These are phyloP conservation scores for Chaunax sp. DNA, from an alignment of 2,797 vertebrate genomes.

Conservation along the genomic window DNA sequence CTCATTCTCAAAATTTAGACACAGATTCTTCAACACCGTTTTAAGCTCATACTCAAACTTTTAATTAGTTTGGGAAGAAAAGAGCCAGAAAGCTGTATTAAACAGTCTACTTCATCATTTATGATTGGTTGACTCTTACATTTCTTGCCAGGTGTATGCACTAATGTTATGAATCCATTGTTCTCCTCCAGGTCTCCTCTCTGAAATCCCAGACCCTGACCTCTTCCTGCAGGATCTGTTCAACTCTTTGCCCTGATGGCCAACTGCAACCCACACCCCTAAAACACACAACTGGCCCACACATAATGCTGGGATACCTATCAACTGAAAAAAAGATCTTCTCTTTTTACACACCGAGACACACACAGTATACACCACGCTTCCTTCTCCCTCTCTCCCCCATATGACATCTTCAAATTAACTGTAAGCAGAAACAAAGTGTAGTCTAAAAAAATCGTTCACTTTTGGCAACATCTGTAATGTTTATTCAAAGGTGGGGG, in stretches of 20 bases:
- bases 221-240: conserved; percentile 95
- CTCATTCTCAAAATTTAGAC: not conserved
- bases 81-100: not conserved
- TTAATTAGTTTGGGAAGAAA: not conserved
- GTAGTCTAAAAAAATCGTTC: conserved; percentile 72
- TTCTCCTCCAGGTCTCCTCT: conserved; percentile 88
- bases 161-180: not conserved
- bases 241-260: conserved; percentile 94
- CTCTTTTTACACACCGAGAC: conserved; percentile 57
- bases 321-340: conserved; percentile 51
- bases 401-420: conserved; percentile 69
- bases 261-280: conserved; percentile 38
- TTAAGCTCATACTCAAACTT: too few relatives aligned
- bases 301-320: conserved; percentile 60
- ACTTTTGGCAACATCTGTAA: conserved; percentile 71
- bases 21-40: not conserved
- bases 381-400: conserved; percentile 61
- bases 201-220: conserved; percentile 92
- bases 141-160: not conserved
- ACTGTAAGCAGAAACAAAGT: conserved; percentile 72
- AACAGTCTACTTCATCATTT: not conserved
- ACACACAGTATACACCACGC: conserved; percentile 46
- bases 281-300: conserved; percentile 44
- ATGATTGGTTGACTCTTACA: too few relatives aligned
- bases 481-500: conserved; percentile 46